A percentile compares a stretch with the other conserved stretches of the same genome.
phyloP scores from a whole-genome alignment of 2,113 vertebrate genomes.

The Petrocephalus zakoni region DNA sequence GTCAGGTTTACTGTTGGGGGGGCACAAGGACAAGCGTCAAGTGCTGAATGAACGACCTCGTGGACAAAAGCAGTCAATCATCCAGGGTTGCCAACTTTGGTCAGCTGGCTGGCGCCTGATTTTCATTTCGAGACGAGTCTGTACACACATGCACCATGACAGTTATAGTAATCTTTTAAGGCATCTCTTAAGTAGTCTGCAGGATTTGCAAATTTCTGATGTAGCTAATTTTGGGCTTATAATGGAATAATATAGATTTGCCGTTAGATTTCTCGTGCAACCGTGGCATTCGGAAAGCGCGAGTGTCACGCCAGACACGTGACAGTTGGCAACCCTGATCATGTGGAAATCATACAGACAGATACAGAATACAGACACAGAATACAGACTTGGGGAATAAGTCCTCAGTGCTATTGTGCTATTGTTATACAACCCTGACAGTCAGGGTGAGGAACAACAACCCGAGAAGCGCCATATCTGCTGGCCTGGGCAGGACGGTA shows the following conservation, averaged over 20 bases:
- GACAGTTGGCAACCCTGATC: slow-evolving; percentile 26
- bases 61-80: not conserved
- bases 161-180: not conserved
- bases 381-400: not conserved
- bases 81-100: not conserved
- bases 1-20: not conserved
- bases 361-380: not conserved
- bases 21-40: not conserved
- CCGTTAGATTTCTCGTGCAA: too few species aligned
- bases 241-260: not conserved
- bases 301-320: not conserved
- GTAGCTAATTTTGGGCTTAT: not conserved
- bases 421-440: not conserved
- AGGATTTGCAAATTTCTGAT: not conserved
- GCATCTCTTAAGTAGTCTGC: not conserved
- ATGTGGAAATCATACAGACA: not conserved
- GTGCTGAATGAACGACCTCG: not conserved
- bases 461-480: not conserved
- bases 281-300: not conserved
- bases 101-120: not conserved
- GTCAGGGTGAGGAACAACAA: not conserved
- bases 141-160: not conserved
- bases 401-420: not conserved
- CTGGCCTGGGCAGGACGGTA: not conserved
- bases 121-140: not conserved